Evolutionary conservation across 2,113 vertebrate genomes (phyloP).

Genomic region (Calcarius ornatus): DNA sequence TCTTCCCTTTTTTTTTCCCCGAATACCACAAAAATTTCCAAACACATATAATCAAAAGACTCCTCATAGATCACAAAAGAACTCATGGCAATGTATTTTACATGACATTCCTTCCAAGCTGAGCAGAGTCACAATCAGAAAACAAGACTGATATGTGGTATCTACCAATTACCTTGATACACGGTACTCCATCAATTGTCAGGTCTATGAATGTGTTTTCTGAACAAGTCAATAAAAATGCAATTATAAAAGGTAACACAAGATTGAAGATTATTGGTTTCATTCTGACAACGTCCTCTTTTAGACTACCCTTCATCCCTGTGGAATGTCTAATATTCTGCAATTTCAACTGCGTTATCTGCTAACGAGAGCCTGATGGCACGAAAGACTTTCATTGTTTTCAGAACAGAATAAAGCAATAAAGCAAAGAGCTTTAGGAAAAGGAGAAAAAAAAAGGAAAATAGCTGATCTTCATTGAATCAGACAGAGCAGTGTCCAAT

Average conservation of each 20-base stretch:
- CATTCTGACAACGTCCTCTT: constrained; percentile 12
- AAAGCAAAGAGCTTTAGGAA: constrained; percentile 41
- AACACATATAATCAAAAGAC: neutral
- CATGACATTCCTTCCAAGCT: neutral
- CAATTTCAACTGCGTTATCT: constrained; percentile 41
- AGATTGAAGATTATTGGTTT: constrained; percentile 1
- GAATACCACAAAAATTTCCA: neutral
- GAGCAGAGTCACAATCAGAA: neutral
- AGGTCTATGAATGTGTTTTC: neutral
- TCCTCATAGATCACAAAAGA: neutral
- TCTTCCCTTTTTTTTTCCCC: neutral
- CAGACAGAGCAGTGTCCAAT: constrained; percentile 4
- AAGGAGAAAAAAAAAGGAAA: constrained; percentile 17
- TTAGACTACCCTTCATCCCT: neutral
- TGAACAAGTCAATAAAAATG: constrained; percentile 57
- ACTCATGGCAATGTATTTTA: neutral
- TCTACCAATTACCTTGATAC: constrained; percentile 46
- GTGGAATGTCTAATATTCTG: constrained; percentile 24
- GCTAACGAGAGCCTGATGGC: constrained; percentile 13
- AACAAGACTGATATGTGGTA: neutral
- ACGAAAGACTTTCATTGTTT: constrained; percentile 17
- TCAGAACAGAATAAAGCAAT: constrained; percentile 16
- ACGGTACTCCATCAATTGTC: constrained; percentile 20
- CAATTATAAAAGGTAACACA: constrained; percentile 54
- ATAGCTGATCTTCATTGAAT: constrained; percentile 46